These are phyloP conservation scores for Drosophila rubida DNA, from an alignment of 2,888 invertebrate genomes.

Conservation along the genomic window DNA sequence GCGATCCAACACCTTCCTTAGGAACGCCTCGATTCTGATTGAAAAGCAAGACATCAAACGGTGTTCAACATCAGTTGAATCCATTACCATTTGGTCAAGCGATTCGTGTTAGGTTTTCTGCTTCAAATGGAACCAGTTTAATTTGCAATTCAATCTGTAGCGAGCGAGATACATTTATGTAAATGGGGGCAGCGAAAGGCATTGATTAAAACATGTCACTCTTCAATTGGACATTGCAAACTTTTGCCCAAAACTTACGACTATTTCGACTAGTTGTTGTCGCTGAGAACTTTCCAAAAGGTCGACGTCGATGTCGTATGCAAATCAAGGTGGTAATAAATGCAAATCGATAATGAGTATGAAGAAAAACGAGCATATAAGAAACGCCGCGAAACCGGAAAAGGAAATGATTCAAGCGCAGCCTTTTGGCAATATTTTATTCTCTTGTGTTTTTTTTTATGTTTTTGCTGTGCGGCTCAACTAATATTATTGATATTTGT, in stretches of 20 bases:
- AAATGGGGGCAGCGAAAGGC: conserved; percentile 4
- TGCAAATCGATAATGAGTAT: conserved; percentile 57
- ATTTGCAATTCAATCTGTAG: conserved; percentile 27
- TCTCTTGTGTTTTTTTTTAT: conserved; percentile 7
- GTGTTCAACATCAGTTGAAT: conserved; percentile 7
- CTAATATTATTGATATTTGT: conserved; percentile 40
- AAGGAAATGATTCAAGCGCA: conserved; percentile 72
- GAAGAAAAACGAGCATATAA: conserved; percentile 36
- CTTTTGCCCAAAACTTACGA: background rate
- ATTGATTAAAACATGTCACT: conserved; percentile 12
- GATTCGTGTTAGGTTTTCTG: conserved; percentile 8
- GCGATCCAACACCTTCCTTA: background rate
- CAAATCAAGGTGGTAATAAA: conserved; percentile 59
- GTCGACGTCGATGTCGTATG: conserved; percentile 46
- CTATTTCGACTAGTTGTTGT: background rate
- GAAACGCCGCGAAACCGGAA: conserved; percentile 67
- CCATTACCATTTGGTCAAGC: conserved; percentile 21
- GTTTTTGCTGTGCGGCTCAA: background rate
- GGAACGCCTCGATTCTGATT: background rate
- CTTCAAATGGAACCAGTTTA: conserved; percentile 18
- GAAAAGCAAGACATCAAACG: background rate
- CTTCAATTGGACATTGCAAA: conserved; percentile 8
- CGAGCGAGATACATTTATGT: conserved; percentile 9
- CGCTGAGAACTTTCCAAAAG: conserved; percentile 37
- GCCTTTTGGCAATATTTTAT: conserved; percentile 15